Percentiles rank a stretch among this genome's conserved stretches.
Conservation (phyloP, 2,113 vertebrate genomes). For the Pteropus alecto region DNA sequence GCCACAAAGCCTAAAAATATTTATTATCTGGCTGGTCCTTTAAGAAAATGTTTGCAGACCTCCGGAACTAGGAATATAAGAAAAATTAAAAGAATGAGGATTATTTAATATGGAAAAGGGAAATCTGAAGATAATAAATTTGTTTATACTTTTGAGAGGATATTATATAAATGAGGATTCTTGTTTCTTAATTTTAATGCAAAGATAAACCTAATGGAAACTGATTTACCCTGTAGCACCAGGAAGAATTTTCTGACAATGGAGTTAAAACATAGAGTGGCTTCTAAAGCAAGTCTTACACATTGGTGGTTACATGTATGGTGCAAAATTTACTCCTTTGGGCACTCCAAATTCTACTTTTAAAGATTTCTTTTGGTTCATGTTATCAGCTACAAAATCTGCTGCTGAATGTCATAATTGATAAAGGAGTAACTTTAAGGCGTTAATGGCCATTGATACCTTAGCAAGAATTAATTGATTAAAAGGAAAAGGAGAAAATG, state of each 20-base stretch:
- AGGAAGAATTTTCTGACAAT: background rate
- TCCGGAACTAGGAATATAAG: background rate
- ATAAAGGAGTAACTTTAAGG: background rate
- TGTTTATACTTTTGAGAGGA: constrained; percentile 36
- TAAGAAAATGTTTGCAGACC: background rate
- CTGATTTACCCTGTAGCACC: background rate
- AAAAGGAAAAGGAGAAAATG: background rate
- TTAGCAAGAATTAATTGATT: background rate
- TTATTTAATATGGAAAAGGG: background rate
- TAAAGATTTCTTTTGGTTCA: background rate
- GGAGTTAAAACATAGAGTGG: background rate
- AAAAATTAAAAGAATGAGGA: constrained; percentile 1
- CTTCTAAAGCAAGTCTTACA: background rate
- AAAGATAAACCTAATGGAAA: constrained; percentile 10
- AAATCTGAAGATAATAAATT: constrained; percentile 3
- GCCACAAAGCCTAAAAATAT: background rate
- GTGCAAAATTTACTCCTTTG: background rate
- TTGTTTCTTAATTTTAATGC: constrained; percentile 41
- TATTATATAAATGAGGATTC: constrained; percentile 17
- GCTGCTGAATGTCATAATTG: background rate
- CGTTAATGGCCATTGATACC: background rate
- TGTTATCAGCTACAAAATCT: background rate
- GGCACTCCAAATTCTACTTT: background rate
- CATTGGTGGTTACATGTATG: background rate
- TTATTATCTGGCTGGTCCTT: background rate